Percentiles rank a stretch among this genome's conserved stretches.
Conservation (phyloP, 2,888 invertebrate genomes). For the Agrotis segetum region DNA sequence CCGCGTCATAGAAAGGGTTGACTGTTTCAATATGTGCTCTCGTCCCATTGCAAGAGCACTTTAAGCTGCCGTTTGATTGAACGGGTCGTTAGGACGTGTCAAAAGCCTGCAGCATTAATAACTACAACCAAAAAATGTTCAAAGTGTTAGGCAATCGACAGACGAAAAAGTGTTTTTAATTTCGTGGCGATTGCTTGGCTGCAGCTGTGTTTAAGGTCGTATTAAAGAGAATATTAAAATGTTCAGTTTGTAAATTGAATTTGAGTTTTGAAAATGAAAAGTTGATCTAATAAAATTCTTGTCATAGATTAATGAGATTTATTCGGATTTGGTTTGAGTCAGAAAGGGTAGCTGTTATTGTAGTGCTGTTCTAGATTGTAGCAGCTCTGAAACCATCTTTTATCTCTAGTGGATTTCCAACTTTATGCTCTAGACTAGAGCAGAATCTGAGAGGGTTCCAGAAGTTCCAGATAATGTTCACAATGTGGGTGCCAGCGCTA, state of each 20-base stretch:
- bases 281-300: no score
- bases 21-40: slow-evolving; percentile 59
- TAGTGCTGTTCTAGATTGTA: no score
- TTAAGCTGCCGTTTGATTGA: slow-evolving; percentile 65
- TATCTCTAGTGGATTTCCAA: no score
- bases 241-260: background rate
- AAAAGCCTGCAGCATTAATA: slow-evolving; percentile 61
- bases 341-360: no score
- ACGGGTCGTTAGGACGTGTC: slow-evolving; percentile 61
- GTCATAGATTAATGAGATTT: no score
- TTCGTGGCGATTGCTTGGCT: slow-evolving; percentile 13
- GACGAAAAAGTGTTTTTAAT: slow-evolving; percentile 49
- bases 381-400: no score
- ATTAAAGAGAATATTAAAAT: background rate
- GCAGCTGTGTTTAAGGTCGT: slow-evolving; percentile 6
- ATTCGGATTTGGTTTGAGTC: no score
- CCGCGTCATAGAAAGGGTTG: slow-evolving; percentile 43
- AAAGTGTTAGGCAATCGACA: slow-evolving; percentile 44
- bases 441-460: no score
- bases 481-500: no score
- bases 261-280: background rate
- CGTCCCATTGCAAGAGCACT: slow-evolving; percentile 56
- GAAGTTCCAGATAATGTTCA: no score
- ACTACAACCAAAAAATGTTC: slow-evolving; percentile 48
- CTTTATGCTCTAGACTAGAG: no score